Conservation (phyloP, 2,888 invertebrate species). For the Campoplex capitator region DNA sequence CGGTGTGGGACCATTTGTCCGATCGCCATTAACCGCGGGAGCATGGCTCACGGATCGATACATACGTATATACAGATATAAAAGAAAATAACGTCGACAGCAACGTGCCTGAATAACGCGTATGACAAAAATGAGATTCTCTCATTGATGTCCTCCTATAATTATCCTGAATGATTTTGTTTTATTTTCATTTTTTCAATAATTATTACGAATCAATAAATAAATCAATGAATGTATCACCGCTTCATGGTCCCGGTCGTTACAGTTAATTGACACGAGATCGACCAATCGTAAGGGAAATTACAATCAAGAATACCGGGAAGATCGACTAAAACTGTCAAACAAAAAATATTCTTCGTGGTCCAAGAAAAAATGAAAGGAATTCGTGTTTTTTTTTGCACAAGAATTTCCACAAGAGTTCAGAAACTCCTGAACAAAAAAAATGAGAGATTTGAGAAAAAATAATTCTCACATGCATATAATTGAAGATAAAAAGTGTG, state of each 20-base stretch:
- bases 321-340: neutral
- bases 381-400: neutral
- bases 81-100: neutral
- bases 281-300: conserved; percentile 14
- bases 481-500: neutral
- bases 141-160: conserved; percentile 52
- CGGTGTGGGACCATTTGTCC: conserved; percentile 69
- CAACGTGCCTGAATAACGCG: neutral
- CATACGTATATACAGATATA: conserved; percentile 8
- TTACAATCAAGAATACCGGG: neutral
- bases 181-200: neutral
- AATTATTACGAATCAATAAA: conserved; percentile 39
- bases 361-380: neutral
- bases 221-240: conserved; percentile 18
- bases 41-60: conserved; percentile 46
- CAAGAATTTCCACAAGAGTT: neutral
- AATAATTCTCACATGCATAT: neutral
- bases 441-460: neutral
- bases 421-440: neutral
- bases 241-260: neutral
- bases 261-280: conserved; percentile 46
- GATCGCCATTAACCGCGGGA: conserved; percentile 62
- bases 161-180: conserved; percentile 36
- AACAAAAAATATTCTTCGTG: neutral
- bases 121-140: conserved; percentile 33